phyloP scores from a whole-genome alignment of 2,113 vertebrate genomes.

The Montifringilla adamsi region DNA sequence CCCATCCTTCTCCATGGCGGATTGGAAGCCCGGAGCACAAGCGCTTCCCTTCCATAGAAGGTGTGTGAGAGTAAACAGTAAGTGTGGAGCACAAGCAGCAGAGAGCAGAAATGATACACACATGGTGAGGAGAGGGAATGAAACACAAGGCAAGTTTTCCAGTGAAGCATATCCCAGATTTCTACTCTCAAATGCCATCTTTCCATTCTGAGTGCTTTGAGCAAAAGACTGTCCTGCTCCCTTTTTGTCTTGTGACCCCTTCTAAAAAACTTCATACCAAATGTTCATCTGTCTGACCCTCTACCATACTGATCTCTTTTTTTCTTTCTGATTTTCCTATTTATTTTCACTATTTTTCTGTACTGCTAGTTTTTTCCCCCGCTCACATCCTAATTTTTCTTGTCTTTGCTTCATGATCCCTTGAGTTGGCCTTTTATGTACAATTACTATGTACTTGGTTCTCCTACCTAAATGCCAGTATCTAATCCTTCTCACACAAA shows the following conservation, averaged over 20 bases:
- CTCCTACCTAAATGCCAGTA: background rate
- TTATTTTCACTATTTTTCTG: background rate
- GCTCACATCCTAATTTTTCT: background rate
- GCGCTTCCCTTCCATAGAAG: constrained; percentile 31
- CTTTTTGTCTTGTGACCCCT: background rate
- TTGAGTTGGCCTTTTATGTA: background rate
- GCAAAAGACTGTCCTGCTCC: background rate
- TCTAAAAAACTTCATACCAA: background rate
- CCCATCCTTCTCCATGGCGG: constrained; percentile 74
- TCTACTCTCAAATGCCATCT: background rate
- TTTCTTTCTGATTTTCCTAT: background rate
- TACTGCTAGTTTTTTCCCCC: background rate
- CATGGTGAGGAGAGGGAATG: background rate
- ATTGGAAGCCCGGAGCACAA: constrained; percentile 69
- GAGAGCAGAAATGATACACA: background rate
- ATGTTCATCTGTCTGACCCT: background rate
- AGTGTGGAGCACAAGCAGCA: background rate
- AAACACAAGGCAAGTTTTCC: background rate
- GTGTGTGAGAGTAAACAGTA: constrained; percentile 20
- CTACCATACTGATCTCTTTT: background rate
- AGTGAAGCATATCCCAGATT: background rate
- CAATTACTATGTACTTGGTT: background rate
- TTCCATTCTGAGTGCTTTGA: background rate
- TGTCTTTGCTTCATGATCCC: background rate
- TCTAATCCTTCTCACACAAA: background rate